Conservation (phyloP, 2,113 vertebrate genomes). For the Hydropotes inermis region DNA sequence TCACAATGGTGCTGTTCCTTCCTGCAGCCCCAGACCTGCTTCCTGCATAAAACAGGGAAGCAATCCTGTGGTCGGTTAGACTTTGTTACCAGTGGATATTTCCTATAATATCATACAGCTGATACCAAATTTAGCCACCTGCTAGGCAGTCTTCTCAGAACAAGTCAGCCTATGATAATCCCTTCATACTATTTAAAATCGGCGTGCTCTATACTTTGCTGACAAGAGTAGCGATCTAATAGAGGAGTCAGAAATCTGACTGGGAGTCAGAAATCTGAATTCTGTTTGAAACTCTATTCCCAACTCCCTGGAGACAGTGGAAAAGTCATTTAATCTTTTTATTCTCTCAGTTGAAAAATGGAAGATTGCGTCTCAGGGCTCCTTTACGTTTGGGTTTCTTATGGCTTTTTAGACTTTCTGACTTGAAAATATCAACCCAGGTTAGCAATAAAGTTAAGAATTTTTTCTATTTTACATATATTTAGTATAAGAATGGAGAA, state of each 20-base stretch:
- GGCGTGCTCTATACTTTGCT: too few relatives aligned
- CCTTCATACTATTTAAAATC: not conserved
- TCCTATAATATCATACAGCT: not conserved
- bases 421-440: not conserved
- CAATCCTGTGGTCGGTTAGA: not conserved
- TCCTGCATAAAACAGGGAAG: not conserved
- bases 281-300: not conserved
- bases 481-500: not conserved
- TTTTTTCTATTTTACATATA: not conserved
- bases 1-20: constrained; percentile 19
- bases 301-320: too few relatives aligned
- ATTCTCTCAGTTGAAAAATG: not conserved
- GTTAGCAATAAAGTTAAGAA: not conserved
- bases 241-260: not conserved
- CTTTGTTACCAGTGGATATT: not conserved
- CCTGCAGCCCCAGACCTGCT: not conserved
- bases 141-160: not conserved
- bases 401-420: not conserved
- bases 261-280: not conserved
- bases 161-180: not conserved
- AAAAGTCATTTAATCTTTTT: not conserved
- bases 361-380: not conserved
- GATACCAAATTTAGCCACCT: not conserved
- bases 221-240: not conserved
- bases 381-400: not conserved